Percentiles rank a stretch among this genome's conserved stretches.
Evolutionary conservation across 2,888 invertebrate genomes (phyloP).

Genomic region (Chymomyza fuscimana): DNA sequence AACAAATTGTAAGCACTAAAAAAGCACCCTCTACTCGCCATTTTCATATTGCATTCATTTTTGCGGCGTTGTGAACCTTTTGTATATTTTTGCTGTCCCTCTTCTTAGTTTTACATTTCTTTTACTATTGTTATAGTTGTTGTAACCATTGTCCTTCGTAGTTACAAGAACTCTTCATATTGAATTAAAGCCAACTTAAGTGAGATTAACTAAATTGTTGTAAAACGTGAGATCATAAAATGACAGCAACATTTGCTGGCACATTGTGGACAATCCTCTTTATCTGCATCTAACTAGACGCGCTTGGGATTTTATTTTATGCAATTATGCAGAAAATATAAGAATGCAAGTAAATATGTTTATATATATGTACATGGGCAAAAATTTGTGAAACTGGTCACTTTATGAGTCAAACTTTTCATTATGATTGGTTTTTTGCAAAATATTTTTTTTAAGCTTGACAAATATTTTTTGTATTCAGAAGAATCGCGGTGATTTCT

Average conservation of each 20-base stretch:
- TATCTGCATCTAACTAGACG: background rate
- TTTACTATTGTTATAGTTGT: background rate
- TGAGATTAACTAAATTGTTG: conserved; percentile 58
- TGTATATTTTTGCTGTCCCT: conserved; percentile 54
- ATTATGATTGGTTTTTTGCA: no score
- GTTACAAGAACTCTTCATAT: conserved; percentile 16
- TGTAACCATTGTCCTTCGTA: background rate
- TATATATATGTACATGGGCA: background rate
- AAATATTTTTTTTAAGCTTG: no score
- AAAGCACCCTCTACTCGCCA: conserved; percentile 19
- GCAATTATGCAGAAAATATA: background rate
- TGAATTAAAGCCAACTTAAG: conserved; percentile 47
- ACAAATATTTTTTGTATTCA: no score
- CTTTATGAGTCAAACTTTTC: no score
- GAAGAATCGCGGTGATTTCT: no score
- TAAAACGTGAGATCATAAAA: conserved; percentile 36
- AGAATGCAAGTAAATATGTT: background rate
- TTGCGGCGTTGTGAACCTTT: conserved; percentile 4
- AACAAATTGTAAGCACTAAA: no score
- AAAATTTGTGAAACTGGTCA: no score
- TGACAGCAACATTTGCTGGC: background rate
- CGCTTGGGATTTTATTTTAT: background rate
- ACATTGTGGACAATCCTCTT: background rate
- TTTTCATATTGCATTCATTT: conserved; percentile 55
- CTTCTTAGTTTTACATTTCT: conserved; percentile 33